These are phyloP conservation scores for Mugil cephalus DNA, from an alignment of 2,113 vertebrate genomes.

Conservation along the genomic window DNA sequence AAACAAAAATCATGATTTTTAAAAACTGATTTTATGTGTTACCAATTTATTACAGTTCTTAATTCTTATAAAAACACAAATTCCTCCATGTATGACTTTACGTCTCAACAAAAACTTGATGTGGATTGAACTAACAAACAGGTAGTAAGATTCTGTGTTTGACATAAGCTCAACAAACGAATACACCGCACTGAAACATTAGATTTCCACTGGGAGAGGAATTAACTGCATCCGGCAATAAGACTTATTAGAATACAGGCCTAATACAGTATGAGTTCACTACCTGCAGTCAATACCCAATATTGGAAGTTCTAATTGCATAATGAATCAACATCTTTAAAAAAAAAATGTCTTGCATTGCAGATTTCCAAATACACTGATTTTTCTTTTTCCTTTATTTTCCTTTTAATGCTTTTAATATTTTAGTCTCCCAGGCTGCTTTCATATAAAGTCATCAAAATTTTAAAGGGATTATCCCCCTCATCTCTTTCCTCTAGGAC, in stretches of 20 bases:
- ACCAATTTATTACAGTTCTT: conserved; percentile 71
- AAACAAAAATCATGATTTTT: no score
- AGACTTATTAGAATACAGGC: background rate
- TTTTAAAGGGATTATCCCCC: conserved; percentile 32
- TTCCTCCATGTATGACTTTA: conserved; percentile 29
- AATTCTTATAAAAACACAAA: conserved; percentile 69
- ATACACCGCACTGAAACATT: background rate
- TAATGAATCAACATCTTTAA: conserved; percentile 37
- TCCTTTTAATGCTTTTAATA: background rate
- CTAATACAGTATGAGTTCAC: conserved; percentile 12
- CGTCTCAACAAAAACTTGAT: conserved; percentile 32
- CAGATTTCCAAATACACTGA: conserved; percentile 2
- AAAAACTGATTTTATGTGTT: no score
- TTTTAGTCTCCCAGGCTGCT: background rate
- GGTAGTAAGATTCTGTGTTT: background rate
- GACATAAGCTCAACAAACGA: conserved; percentile 23
- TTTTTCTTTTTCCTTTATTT: no score
- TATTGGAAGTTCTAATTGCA: conserved; percentile 37
- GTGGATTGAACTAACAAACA: conserved; percentile 38
- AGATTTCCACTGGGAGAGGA: conserved; percentile 23
- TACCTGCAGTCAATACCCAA: conserved; percentile 1
- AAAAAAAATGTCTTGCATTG: conserved; percentile 10
- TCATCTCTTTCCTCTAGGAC: conserved; percentile 3
- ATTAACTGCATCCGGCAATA: background rate
- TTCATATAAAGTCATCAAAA: background rate